Conservation (phyloP, 2,797 vertebrate species). For the Serranus cabrilla region DNA sequence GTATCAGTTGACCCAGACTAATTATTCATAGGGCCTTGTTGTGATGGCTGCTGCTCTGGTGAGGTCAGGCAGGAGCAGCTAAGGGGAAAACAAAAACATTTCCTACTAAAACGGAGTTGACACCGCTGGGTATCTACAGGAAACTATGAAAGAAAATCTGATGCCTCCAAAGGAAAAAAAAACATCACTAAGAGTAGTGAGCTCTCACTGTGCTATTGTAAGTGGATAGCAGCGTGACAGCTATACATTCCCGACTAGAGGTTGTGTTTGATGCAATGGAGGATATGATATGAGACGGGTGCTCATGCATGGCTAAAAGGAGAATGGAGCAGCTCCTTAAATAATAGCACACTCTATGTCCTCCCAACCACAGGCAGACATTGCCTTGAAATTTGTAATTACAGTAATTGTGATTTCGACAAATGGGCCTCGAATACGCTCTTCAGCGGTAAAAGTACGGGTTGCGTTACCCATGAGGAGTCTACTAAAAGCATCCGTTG, state of each 20-base stretch:
- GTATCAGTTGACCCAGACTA: conserved; percentile 81
- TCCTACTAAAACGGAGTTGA: conserved; percentile 65
- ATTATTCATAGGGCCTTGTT: conserved; percentile 82
- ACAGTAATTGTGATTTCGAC: conserved; percentile 82
- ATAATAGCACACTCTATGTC: conserved; percentile 75
- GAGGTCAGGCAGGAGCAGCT: conserved; percentile 68
- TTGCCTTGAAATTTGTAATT: conserved; percentile 84
- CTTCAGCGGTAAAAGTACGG: conserved; percentile 74
- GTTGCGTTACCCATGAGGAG: conserved; percentile 67
- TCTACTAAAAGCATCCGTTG: conserved; percentile 59
- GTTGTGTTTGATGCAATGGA: conserved; percentile 48
- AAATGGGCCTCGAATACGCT: conserved; percentile 73
- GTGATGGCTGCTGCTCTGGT: conserved; percentile 71
- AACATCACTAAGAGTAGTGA: not conserved
- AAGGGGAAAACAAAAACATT: conserved; percentile 66
- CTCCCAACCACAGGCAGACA: conserved; percentile 66
- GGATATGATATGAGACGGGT: conserved; percentile 34
- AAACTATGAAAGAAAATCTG: conserved; percentile 52
- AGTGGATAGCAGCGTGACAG: conserved; percentile 37
- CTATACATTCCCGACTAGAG: conserved; percentile 49
- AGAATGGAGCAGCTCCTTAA: conserved; percentile 55
- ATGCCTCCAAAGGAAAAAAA: conserved; percentile 28
- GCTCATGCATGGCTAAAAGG: conserved; percentile 52
- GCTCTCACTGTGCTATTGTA: conserved; percentile 14
- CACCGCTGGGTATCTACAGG: conserved; percentile 35